phyloP scores from a whole-genome alignment of 2,797 vertebrate species.

The Micrastur ruficollis region DNA sequence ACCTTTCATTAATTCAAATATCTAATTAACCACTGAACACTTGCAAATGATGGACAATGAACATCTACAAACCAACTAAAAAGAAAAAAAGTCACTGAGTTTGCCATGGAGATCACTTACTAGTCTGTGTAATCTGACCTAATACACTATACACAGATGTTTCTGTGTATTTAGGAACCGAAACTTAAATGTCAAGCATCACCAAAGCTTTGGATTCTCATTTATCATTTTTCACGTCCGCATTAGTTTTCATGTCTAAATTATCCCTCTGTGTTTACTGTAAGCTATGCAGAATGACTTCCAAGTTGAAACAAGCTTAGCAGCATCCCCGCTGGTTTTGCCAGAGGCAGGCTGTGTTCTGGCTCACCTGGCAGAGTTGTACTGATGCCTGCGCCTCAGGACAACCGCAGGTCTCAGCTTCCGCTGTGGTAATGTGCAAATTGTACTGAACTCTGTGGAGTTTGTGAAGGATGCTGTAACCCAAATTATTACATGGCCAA shows the following conservation, averaged over 20 bases:
- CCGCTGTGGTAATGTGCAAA: accelerated
- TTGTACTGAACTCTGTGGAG: background rate
- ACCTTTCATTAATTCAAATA: background rate
- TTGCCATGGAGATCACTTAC: background rate
- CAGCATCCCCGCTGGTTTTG: background rate
- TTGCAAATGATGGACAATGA: background rate
- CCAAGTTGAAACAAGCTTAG: background rate
- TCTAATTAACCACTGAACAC: background rate
- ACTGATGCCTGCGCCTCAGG: background rate
- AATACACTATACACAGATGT: background rate
- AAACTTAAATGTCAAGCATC: background rate
- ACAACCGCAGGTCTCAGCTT: background rate
- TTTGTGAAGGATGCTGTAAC: background rate
- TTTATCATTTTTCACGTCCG: background rate
- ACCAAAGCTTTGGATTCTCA: background rate
- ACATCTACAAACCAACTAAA: background rate
- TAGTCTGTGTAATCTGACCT: background rate
- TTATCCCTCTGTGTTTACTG: background rate
- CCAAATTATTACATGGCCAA: background rate
- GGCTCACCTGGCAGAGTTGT: slow-evolving; percentile 27
- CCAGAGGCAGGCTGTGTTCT: slow-evolving; percentile 42
- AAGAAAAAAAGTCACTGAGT: background rate
- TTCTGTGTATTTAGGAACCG: background rate
- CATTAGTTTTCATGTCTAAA: slow-evolving; percentile 1
- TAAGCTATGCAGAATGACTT: slow-evolving; percentile 13